Base-by-base conservation (phyloP, 2,113 vertebrate genomes). In the Arothron firmamentum region DNA sequence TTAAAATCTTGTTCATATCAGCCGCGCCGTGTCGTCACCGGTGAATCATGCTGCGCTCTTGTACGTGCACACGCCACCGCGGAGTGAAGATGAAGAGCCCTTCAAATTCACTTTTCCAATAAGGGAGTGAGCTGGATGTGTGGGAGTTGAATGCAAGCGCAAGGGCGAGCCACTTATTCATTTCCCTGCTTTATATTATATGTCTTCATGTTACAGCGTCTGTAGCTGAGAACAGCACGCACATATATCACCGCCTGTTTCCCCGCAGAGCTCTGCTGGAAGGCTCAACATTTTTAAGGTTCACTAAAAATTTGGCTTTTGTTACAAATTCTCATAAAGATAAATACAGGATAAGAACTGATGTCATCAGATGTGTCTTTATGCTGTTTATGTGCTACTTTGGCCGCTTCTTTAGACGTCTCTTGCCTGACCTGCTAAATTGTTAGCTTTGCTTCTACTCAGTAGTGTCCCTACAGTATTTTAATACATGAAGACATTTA, bases 1-100 rank as follows among this genome's bases (percentile, higher is more conserved):
- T 83, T 83, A 75, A 84, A 83, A 79, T 82, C 67, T 72, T 70
- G 62, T 62, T 78, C 81, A 74, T 81, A 79, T 83, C 72, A 75
- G 72, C 63, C 23, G 23, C 49, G 38, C 49, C 41, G 80, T 73
- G 28, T 62, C 71, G 70, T 78, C 70, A 64, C 67, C 55, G 61
- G 70, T 59, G 50, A 74, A 74, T 71, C 52, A 59, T 55, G 68
- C 69, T 55, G 53, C 61, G 69, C 72, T 72, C 78, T 73, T 12
- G 10, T 68, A 62, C 5, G 46, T 76, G 67, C 70, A 74, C 70
- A 67, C 59, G 74, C 56, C 60, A 67, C 50, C 67, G 65, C 55
- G 45, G 62, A 78, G 74, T 53, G 58, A 72, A 70, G 69, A 78
- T 72, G 68, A 77, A 82, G 81, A 76, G 79, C 72, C 46, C 77